Base-by-base conservation (phyloP, 2,888 invertebrate genomes). In the Pomacea canaliculata region DNA sequence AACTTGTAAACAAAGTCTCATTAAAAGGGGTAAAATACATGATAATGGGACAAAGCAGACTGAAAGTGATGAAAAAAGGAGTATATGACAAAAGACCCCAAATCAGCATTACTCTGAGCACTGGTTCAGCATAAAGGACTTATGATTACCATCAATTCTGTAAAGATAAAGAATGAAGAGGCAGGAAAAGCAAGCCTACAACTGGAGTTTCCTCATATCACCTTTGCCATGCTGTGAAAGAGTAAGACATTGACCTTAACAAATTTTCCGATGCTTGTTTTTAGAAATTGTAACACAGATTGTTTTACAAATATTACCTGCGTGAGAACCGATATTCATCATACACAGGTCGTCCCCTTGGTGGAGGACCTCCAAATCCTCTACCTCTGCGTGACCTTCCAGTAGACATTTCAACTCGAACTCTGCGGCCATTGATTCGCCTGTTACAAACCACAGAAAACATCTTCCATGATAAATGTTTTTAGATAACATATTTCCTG, bases 361-460 rank as follows among this genome's bases (percentile, higher is more conserved):
- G 82, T 19, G 83, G 83, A 48, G 85, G 84, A 46, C 83, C 79
- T 23, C 27, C 23, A 19, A 63, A 63, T n/a, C 27, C 27, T 51
- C 80, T 77, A 59, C 86, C 83, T 79, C 89, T 85, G 10, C 91
- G 84, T 37, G 89, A 84, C 70, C 89, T 87, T 37, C 91, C 91
- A 79, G 86, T 88, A 0, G 91, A 91, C 78, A 90, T 85, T 81
- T 91, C 91, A 46, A 91, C 91, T 49, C 90, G 86, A 27, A 90
- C 91, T 65, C 90, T 85, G 63, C 90, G 85, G 18, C 91, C 91
- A 79, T 91, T 91, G 73, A 91, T 88, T 76, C 89, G 87, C 70
- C 91, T 91, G 81, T 74, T 86, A 84, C 71, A 76, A n/a, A 13
- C 48, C 68, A 73, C 59, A 66, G 49, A 65, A 18, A 51, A 16